Conservation (phyloP, 2,888 invertebrate genomes). For the Mimachlamys varia region DNA sequence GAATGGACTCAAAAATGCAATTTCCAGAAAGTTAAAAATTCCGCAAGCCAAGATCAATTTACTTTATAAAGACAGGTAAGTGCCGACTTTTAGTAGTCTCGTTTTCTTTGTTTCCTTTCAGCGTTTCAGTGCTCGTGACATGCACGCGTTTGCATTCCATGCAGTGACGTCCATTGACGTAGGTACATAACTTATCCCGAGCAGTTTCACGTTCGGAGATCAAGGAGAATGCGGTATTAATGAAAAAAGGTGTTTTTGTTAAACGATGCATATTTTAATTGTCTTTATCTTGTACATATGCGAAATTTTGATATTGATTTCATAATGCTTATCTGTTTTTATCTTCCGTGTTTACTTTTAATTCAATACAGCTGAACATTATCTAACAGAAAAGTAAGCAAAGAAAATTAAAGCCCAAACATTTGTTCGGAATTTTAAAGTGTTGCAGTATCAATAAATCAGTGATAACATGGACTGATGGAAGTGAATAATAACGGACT, state of each 20-base stretch:
- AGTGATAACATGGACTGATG: no score
- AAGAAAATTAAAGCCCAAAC: no score
- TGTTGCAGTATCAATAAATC: no score
- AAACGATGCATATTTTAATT: background rate
- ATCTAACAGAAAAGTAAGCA: no score
- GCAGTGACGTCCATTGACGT: slow-evolving; percentile 4
- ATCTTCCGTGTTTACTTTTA: background rate
- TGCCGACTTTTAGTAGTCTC: background rate
- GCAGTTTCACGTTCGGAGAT: background rate
- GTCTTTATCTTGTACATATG: background rate
- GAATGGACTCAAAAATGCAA: slow-evolving; percentile 48
- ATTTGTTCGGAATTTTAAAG: no score
- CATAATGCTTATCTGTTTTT: background rate
- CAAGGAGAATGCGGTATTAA: background rate
- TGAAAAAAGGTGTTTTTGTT: background rate
- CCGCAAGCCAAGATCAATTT: slow-evolving; percentile 48
- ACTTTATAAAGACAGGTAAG: slow-evolving; percentile 50
- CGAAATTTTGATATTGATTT: background rate
- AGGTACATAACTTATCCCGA: background rate
- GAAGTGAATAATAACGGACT: no score
- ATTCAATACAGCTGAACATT: background rate
- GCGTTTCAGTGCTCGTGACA: background rate
- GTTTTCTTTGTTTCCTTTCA: slow-evolving; percentile 1
- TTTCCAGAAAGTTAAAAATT: slow-evolving; percentile 49
- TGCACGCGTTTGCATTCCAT: background rate